phyloP scores from a whole-genome alignment of 2,888 invertebrate genomes.

The Magallana nippona region DNA sequence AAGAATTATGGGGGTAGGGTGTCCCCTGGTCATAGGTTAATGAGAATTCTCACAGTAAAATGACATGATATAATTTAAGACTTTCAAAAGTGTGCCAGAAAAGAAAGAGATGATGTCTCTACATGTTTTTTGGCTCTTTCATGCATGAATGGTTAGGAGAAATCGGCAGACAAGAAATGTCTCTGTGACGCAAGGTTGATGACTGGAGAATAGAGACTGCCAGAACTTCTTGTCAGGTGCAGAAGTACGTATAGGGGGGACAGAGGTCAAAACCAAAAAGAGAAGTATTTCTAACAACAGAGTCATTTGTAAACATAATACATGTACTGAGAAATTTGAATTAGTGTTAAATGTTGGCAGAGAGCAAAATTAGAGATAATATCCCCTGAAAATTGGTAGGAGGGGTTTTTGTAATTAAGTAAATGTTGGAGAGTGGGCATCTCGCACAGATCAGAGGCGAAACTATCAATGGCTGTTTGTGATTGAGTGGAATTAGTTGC shows the following conservation, averaged over 20 bases:
- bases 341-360: neutral
- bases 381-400: neutral
- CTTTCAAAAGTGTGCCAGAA: constrained; percentile 29
- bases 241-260: neutral
- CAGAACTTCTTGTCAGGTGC: neutral
- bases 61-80: constrained; percentile 36
- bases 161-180: constrained; percentile 13
- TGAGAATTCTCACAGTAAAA: constrained; percentile 41
- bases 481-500: constrained; percentile 26
- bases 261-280: neutral
- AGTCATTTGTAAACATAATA: neutral
- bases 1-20: constrained; percentile 33
- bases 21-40: constrained; percentile 45
- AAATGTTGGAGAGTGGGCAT: neutral
- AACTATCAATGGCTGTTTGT: neutral
- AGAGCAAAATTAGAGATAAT: neutral
- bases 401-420: neutral
- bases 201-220: constrained; percentile 7
- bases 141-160: neutral
- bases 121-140: constrained; percentile 29
- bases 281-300: no score
- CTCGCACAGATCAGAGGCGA: neutral
- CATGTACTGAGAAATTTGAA: no score
- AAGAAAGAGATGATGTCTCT: neutral
- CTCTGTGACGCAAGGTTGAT: constrained; percentile 23